phyloP scores from a whole-genome alignment of 2,113 vertebrate species.

The Anser cygnoides region DNA sequence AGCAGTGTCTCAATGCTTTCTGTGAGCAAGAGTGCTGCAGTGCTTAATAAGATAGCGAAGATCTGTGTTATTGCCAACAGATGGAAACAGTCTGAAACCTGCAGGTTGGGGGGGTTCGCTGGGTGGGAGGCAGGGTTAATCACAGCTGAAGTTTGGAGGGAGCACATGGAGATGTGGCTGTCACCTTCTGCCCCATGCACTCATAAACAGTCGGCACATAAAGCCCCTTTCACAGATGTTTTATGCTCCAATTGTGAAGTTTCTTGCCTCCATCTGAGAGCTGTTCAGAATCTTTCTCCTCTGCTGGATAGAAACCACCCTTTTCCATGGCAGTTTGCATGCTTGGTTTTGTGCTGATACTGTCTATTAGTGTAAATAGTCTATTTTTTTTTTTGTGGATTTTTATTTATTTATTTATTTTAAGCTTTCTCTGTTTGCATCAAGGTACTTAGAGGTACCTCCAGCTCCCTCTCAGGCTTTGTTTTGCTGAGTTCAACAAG shows the following conservation, averaged over 20 bases:
- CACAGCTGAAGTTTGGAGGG: not conserved
- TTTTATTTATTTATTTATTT: no score
- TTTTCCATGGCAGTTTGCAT: not conserved
- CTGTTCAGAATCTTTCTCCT: not conserved
- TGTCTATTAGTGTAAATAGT: not conserved
- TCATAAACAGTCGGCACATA: not conserved
- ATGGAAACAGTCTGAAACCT: not conserved
- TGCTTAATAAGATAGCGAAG: not conserved
- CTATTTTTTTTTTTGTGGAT: not conserved
- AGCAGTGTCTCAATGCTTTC: not conserved
- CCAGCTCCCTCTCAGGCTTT: not conserved
- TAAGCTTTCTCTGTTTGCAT: not conserved
- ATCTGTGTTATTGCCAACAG: not conserved
- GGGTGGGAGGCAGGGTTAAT: not conserved
- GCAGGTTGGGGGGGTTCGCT: accelerated
- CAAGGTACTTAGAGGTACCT: not conserved
- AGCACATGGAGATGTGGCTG: not conserved
- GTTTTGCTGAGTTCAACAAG: not conserved
- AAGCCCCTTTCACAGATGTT: not conserved
- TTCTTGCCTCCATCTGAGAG: not conserved
- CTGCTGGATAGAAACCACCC: not conserved
- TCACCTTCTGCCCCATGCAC: not conserved
- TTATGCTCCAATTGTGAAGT: not conserved
- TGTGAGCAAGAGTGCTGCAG: not conserved
- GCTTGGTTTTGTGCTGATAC: not conserved